phyloP scores from a whole-genome alignment of 2,113 vertebrate species.

The Seriola quinqueradiata region DNA sequence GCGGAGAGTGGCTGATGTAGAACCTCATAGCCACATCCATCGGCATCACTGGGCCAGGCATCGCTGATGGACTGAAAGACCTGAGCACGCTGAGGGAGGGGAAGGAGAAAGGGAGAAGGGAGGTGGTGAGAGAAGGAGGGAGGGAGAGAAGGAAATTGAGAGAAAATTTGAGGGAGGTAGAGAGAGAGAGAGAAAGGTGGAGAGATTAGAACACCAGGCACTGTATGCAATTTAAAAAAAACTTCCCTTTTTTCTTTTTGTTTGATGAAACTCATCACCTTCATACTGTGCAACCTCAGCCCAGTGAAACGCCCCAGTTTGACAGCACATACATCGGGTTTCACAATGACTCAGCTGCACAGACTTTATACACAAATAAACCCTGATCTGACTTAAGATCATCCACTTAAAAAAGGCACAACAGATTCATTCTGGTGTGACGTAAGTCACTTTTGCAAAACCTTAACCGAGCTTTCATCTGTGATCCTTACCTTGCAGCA shows the following conservation, averaged over 20 bases:
- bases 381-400: not conserved
- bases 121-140: constrained; percentile 1
- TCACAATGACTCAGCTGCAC: no score
- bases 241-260: not conserved
- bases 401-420: no score
- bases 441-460: not conserved
- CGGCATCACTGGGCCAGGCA: constrained; percentile 93
- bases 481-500: constrained; percentile 69
- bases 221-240: not conserved
- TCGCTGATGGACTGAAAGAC: constrained; percentile 88
- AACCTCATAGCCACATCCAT: constrained; percentile 93
- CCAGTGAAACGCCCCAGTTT: not conserved
- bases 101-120: not conserved
- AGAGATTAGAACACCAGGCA: not conserved
- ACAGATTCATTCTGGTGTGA: not conserved
- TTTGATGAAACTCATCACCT: not conserved
- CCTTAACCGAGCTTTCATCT: accelerated
- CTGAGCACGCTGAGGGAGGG: constrained; percentile 88
- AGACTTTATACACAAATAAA: not conserved
- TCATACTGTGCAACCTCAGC: no score
- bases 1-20: constrained; percentile 94
- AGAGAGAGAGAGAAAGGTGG: not conserved
- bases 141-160: not conserved
- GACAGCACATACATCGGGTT: not conserved
- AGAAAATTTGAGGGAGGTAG: not conserved